Conservation (phyloP, 2,113 vertebrate genomes). For the Acrocephalus arundinaceus region DNA sequence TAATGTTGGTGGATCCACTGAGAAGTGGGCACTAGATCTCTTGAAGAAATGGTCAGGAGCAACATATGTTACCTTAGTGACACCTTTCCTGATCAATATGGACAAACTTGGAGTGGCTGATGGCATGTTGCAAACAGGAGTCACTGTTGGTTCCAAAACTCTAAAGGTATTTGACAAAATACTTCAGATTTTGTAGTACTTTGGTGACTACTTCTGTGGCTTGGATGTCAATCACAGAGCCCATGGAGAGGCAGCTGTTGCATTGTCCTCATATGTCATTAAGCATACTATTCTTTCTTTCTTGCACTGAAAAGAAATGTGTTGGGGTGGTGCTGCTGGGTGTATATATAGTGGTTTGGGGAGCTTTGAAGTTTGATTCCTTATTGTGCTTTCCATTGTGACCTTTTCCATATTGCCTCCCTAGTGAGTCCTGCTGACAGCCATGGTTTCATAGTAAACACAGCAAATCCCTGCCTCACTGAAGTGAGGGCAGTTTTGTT, state of each 20-base stretch:
- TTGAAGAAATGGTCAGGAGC: slow-evolving; percentile 94
- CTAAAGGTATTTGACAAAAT: slow-evolving; percentile 81
- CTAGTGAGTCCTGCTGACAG: neutral
- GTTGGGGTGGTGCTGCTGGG: neutral
- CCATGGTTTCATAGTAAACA: neutral
- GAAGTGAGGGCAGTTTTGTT: neutral
- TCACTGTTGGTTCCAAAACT: slow-evolving; percentile 84
- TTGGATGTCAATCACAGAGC: neutral
- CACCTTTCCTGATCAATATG: slow-evolving; percentile 91
- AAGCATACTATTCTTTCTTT: neutral
- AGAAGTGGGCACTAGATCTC: slow-evolving; percentile 84
- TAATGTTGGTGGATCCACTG: slow-evolving; percentile 89
- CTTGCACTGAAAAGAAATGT: neutral
- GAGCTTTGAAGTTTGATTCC: slow-evolving; percentile 25
- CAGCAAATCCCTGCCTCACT: neutral
- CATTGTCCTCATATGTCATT: neutral
- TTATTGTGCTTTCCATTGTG: neutral
- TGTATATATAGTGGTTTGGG: neutral
- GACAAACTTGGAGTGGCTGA: slow-evolving; percentile 91
- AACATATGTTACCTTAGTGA: slow-evolving; percentile 91
- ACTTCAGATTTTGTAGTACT: neutral
- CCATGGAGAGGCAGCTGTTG: neutral
- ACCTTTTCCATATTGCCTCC: neutral
- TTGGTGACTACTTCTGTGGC: neutral
- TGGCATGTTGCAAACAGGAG: slow-evolving; percentile 88